phyloP scores from a whole-genome alignment of 2,797 vertebrate genomes.

The Paramormyrops hopkinsi region DNA sequence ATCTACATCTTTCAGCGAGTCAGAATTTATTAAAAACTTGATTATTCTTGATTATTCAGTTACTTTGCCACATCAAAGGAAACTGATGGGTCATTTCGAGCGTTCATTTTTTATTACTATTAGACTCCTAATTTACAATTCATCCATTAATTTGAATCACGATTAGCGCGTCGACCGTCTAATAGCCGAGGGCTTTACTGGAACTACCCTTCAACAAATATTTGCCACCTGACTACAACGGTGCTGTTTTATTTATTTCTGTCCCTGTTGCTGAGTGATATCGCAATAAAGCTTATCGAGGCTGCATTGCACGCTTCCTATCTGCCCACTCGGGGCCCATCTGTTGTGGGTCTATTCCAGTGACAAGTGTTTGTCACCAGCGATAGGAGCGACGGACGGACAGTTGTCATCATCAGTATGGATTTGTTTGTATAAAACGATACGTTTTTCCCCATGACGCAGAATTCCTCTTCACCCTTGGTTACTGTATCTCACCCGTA shows the following conservation, averaged over 20 bases:
- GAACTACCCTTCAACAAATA: constrained; percentile 43
- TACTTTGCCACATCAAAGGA: background rate
- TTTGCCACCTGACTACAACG: constrained; percentile 55
- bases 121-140: background rate
- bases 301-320: background rate
- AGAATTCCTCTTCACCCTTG: background rate
- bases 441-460: constrained; percentile 5
- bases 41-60: background rate
- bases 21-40: background rate
- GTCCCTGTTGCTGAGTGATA: constrained; percentile 45
- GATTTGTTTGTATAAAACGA: background rate
- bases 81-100: constrained; percentile 6
- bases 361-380: background rate
- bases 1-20: background rate
- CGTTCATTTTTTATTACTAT: background rate
- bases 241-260: constrained; percentile 39
- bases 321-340: background rate
- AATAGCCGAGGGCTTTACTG: constrained; percentile 30
- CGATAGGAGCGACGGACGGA: background rate
- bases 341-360: background rate
- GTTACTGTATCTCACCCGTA: background rate
- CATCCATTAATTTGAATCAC: background rate
- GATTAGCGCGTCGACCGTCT: constrained; percentile 8
- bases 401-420: background rate
- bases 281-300: constrained; percentile 10